Evolutionary conservation across 2,888 invertebrate genomes (phyloP).

Genomic region (Melieria picta): DNA sequence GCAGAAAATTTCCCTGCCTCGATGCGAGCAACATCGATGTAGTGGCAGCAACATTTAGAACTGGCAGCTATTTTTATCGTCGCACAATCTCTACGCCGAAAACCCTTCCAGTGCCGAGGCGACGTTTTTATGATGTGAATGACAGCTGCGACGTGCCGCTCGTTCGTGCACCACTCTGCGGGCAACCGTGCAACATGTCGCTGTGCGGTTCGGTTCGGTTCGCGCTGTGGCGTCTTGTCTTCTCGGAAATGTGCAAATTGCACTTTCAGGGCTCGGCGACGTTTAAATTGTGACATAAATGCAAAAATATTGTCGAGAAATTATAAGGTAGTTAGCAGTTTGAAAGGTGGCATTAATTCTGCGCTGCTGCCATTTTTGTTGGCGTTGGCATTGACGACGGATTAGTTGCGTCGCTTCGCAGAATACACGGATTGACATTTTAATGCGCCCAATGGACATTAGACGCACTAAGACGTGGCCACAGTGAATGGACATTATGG

Average conservation of each 20-base stretch:
- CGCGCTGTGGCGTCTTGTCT: too few relatives aligned
- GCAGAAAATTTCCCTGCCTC: background rate
- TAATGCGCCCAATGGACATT: too few relatives aligned
- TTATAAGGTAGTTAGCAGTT: constrained; percentile 31
- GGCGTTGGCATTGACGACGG: too few relatives aligned
- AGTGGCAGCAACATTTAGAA: constrained; percentile 9
- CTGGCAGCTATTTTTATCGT: constrained; percentile 3
- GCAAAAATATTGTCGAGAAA: constrained; percentile 34
- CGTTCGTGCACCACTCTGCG: background rate
- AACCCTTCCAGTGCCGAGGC: background rate
- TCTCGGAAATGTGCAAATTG: too few relatives aligned
- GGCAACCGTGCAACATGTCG: too few relatives aligned
- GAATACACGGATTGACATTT: too few relatives aligned
- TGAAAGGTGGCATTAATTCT: constrained; percentile 28
- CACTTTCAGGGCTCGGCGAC: background rate
- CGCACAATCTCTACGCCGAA: background rate
- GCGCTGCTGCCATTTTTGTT: background rate
- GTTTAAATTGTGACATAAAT: constrained; percentile 32
- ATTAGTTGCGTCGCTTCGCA: too few relatives aligned
- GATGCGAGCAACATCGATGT: too few relatives aligned
- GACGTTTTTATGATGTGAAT: constrained; percentile 27
- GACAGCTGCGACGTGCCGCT: constrained; percentile 12
- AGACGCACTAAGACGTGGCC: too few relatives aligned
- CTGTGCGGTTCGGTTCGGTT: too few relatives aligned
- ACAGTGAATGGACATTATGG: too few relatives aligned